Percentiles rank a stretch among this genome's conserved stretches.
phyloP scores from a whole-genome alignment of 2,888 invertebrate genomes.

The Agrotis exclamationis region DNA sequence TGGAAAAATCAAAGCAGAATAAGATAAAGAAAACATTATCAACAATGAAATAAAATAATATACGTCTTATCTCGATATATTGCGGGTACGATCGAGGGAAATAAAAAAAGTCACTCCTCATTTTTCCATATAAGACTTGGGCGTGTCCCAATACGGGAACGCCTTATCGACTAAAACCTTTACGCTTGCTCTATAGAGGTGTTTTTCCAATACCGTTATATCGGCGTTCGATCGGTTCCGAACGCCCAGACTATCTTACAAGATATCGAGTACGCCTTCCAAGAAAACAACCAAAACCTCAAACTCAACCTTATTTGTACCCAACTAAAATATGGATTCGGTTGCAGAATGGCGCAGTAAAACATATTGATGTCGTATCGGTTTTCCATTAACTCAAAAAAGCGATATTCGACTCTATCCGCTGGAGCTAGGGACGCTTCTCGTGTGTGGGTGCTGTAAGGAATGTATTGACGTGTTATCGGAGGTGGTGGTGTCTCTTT shows the following conservation, averaged over 20 bases:
- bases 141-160: conserved; percentile 85
- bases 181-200: conserved; percentile 84
- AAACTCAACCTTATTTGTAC: conserved; percentile 77
- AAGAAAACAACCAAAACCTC: conserved; percentile 73
- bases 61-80: conserved; percentile 76
- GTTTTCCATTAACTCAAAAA: conserved; percentile 87
- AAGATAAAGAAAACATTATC: conserved; percentile 68
- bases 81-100: conserved; percentile 78
- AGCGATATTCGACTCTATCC: conserved; percentile 74
- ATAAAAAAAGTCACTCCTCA: conserved; percentile 83
- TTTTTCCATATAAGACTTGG: conserved; percentile 88
- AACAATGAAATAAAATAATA: conserved; percentile 78
- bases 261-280: conserved; percentile 91
- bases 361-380: conserved; percentile 91
- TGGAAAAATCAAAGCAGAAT: conserved; percentile 72
- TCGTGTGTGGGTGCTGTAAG: conserved; percentile 79
- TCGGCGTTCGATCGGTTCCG: conserved; percentile 89
- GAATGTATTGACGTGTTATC: conserved; percentile 91
- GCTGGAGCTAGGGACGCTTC: conserved; percentile 66
- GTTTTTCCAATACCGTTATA: conserved; percentile 87
- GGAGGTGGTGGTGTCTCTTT: conserved; percentile 86
- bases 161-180: conserved; percentile 84
- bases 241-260: conserved; percentile 91
- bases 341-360: conserved; percentile 75
- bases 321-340: conserved; percentile 72